These are phyloP conservation scores for Archocentrus centrarchus DNA, from an alignment of 2,113 vertebrate genomes.

Conservation along the genomic window DNA sequence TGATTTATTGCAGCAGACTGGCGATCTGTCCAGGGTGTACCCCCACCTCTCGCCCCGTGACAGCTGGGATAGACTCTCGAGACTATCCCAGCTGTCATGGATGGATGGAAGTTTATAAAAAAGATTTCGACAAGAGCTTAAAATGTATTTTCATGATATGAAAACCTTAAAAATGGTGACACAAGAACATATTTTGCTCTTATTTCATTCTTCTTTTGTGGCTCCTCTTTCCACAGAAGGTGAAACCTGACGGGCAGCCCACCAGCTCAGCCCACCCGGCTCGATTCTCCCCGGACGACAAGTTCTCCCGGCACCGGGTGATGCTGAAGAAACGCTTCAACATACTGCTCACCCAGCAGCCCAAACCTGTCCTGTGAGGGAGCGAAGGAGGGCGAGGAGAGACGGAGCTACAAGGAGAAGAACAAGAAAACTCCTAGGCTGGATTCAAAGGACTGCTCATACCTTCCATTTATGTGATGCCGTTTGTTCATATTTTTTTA, in stretches of 20 bases:
- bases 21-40: neutral
- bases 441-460: neutral
- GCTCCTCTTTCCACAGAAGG: slow-evolving; percentile 77
- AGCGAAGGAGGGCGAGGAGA: neutral
- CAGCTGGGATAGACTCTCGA: too few species aligned
- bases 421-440: neutral
- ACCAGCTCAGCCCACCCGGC: slow-evolving; percentile 91
- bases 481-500: neutral
- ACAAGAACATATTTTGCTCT: neutral
- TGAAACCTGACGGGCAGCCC: slow-evolving; percentile 78
- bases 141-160: neutral
- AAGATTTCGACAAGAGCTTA: neutral
- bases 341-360: slow-evolving; percentile 89
- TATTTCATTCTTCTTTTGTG: too few species aligned
- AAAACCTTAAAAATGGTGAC: neutral
- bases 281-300: slow-evolving; percentile 92
- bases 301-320: slow-evolving; percentile 89
- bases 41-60: too few species aligned
- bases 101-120: neutral
- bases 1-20: too few species aligned
- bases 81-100: too few species aligned
- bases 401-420: neutral
- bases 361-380: slow-evolving; percentile 83
- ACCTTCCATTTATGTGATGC: neutral
- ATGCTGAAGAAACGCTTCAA: slow-evolving; percentile 90